Evolutionary conservation across 2,113 vertebrate species (phyloP).

Genomic region (Chionomys nivalis): DNA sequence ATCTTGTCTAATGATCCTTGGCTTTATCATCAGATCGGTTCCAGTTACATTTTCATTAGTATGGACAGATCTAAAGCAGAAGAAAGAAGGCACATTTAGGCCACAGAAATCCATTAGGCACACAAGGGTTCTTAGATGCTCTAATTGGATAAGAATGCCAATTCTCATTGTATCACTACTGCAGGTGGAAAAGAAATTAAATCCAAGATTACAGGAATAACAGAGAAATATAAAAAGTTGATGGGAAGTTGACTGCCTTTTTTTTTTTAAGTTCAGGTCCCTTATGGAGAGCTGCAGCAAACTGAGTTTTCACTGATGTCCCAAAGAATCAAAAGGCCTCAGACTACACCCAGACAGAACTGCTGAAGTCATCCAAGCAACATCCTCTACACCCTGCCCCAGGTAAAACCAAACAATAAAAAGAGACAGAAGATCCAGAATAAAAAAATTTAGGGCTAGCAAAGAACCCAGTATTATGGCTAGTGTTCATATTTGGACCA

Average conservation of each 20-base stretch:
- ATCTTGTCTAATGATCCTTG: constrained; percentile 69
- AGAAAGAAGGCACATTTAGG: constrained; percentile 62
- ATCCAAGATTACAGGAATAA: constrained; percentile 38
- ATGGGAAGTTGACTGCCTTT: background rate
- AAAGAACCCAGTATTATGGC: background rate
- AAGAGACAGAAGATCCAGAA: background rate
- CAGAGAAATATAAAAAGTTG: background rate
- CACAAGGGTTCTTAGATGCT: constrained; percentile 23
- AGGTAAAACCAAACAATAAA: background rate
- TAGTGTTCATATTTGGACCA: background rate
- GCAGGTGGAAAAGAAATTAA: background rate
- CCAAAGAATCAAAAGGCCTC: background rate
- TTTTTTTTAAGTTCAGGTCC: background rate
- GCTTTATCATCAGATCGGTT: constrained; percentile 67
- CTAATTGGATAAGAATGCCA: constrained; percentile 27
- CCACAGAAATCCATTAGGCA: constrained; percentile 36
- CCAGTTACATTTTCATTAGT: constrained; percentile 71
- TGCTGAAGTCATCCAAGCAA: background rate
- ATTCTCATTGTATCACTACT: constrained; percentile 26
- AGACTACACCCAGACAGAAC: background rate
- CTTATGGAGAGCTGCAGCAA: background rate
- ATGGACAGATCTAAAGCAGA: constrained; percentile 62
- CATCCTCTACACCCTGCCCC: background rate
- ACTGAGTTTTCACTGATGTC: background rate
- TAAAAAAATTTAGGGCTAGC: background rate